phyloP scores from a whole-genome alignment of 2,113 vertebrate genomes.

The Engystomops pustulosus region DNA sequence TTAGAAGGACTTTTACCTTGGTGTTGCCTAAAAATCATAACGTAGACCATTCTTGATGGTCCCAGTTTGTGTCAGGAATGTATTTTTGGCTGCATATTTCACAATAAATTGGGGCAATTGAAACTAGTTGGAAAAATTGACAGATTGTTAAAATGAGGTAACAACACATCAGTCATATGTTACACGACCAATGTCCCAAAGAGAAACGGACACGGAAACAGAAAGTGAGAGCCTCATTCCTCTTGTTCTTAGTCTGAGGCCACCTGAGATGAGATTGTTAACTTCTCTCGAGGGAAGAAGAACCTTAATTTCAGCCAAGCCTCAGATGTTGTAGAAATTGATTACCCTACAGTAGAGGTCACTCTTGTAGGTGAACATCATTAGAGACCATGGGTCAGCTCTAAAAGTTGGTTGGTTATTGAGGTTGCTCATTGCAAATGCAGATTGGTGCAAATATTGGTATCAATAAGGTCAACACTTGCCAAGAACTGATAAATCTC shows the following conservation, averaged over 20 bases:
- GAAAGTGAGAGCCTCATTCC: slow-evolving; percentile 11
- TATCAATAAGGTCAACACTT: slow-evolving; percentile 6
- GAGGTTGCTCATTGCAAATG: neutral
- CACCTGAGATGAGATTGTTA: slow-evolving; percentile 4
- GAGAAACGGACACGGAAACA: neutral
- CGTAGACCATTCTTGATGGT: neutral
- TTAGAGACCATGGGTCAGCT: neutral
- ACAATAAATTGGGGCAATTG: neutral
- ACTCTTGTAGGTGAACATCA: neutral
- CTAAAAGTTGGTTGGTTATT: neutral
- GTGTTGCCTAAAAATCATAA: neutral
- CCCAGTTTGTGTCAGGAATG: too few species aligned
- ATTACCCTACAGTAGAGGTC: neutral
- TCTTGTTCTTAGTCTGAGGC: neutral
- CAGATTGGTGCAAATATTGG: neutral
- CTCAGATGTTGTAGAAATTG: slow-evolving; percentile 8
- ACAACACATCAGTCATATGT: neutral
- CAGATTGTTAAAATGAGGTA: neutral
- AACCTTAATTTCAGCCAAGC: slow-evolving; percentile 14
- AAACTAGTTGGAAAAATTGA: too few species aligned
- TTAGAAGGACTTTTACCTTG: neutral
- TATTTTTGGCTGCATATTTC: neutral
- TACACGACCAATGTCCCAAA: neutral
- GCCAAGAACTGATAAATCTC: neutral
- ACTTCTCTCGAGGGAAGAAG: neutral